phyloP scores from a whole-genome alignment of 2,113 vertebrate genomes.

The Hylia prasina region DNA sequence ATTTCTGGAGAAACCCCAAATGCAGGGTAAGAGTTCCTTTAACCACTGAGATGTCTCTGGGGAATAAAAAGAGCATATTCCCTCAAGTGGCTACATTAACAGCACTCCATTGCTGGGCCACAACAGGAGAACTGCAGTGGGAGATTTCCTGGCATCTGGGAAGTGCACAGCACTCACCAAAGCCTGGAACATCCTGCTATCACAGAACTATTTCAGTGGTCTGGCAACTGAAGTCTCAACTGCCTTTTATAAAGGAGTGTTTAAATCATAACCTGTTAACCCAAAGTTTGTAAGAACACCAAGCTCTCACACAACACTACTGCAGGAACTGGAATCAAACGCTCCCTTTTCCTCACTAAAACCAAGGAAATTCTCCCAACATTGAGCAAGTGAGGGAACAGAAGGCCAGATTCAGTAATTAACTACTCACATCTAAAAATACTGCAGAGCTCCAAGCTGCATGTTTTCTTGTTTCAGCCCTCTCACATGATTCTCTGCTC shows the following conservation, averaged over 20 bases:
- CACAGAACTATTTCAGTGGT: background rate
- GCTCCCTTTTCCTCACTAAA: background rate
- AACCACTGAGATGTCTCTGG: background rate
- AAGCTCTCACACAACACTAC: background rate
- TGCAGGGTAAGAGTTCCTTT: background rate
- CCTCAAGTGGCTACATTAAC: background rate
- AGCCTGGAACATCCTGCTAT: background rate
- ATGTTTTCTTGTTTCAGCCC: conserved; percentile 16
- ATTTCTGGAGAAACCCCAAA: background rate
- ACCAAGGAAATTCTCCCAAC: background rate
- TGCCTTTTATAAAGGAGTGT: background rate
- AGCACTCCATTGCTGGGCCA: background rate
- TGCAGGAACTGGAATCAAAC: background rate
- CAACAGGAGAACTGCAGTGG: fast-evolving
- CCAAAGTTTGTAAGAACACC: background rate
- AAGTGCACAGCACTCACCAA: background rate
- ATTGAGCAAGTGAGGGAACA: background rate
- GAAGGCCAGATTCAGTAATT: background rate
- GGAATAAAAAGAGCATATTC: background rate
- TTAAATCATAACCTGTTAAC: background rate
- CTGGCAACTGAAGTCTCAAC: background rate
- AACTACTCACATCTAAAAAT: conserved; percentile 22
- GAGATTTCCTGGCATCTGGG: background rate
- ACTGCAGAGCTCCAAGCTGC: background rate
- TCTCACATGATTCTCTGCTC: conserved; percentile 16